Evolutionary conservation across 2,113 vertebrate species (phyloP), one percentile per base, ranked within the genome.

Genomic region (Oxyura jamaicensis): DNA sequence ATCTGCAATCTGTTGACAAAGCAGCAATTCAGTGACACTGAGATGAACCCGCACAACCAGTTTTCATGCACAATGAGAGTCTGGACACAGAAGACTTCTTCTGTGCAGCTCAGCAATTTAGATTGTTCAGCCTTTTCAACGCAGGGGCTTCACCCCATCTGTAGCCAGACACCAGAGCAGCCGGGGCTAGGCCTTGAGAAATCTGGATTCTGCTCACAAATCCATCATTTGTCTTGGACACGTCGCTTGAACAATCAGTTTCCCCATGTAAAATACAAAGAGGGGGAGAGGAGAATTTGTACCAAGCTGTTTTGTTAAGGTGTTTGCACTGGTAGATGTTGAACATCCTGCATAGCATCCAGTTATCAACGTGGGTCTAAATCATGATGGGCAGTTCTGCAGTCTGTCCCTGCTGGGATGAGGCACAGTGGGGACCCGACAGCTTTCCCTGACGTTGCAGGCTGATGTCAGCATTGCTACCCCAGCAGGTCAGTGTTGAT

Each of bases 1-100:
- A 96, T 97, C 98, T 87, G 97, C 90, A 95, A 98, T 97, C 98
- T 98, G 95, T 95, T 97, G 92, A 96, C 95, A 97, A 97, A 96
- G 96, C 92, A 95, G 90, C 46, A 95, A 95, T 90, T 90, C 86
- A 94, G 91, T 96, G 91, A 97, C 53, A 97, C 93, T 95, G 94
- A 92, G 93, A 96, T 91, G 93, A 94, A 95, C 93, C 71, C 95
- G 82, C 95, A 82, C 84, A 85, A 95, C 31, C 96, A 94, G 71
- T 79, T 94, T 96, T 95, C 95, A 96, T 96, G 95, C 95, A 96
- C 1, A 1, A 75, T 7, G 20, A 93, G 67, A 85, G 63, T 17
- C 50, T 65, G 74, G 53, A 62, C 88, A 92, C 77, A 91, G 93
- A 86, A 88, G 76, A 56, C 48, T 66, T 62, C 68, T 68, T 90